These are phyloP conservation scores for Diplosoma virens DNA, from an alignment of 23 tunicate genomes.

Conservation along the genomic window DNA sequence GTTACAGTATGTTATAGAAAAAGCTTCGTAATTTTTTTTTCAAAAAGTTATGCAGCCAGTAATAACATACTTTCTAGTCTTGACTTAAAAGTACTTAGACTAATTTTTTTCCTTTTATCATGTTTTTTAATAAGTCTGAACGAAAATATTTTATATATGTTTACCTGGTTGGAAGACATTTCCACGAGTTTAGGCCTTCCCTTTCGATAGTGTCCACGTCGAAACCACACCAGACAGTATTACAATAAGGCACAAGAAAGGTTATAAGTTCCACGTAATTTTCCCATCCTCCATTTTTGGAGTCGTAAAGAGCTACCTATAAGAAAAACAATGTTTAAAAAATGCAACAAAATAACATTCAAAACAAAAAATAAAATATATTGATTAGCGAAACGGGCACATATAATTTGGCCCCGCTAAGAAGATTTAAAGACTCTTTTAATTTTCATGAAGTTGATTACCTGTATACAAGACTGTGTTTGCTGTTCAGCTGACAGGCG, in stretches of 20 bases:
- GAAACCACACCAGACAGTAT: constrained; percentile 20
- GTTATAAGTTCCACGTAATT: constrained; percentile 2
- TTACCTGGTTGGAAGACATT: constrained; percentile 28
- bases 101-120: too few species aligned
- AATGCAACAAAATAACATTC: not conserved
- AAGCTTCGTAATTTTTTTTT: too few species aligned
- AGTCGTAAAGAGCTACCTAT: constrained; percentile 20
- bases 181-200: constrained; percentile 9
- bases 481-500: not conserved
- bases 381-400: too few species aligned
- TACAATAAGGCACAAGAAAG: constrained; percentile 18
- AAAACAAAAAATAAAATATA: too few species aligned
- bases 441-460: not conserved
- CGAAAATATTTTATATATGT: not conserved
- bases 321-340: not conserved
- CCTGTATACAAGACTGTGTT: constrained; percentile 23
- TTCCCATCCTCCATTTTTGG: constrained; percentile 1
- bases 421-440: too few species aligned
- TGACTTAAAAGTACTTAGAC: too few species aligned
- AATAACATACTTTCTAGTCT: too few species aligned
- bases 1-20: too few species aligned
- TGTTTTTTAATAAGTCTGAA: not conserved
- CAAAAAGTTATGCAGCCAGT: too few species aligned
- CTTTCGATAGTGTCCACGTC: not conserved
- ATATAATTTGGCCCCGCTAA: too few species aligned